Evolutionary conservation across 2,888 invertebrate genomes (phyloP).

Genomic region (Ecliptopera silaceata): DNA sequence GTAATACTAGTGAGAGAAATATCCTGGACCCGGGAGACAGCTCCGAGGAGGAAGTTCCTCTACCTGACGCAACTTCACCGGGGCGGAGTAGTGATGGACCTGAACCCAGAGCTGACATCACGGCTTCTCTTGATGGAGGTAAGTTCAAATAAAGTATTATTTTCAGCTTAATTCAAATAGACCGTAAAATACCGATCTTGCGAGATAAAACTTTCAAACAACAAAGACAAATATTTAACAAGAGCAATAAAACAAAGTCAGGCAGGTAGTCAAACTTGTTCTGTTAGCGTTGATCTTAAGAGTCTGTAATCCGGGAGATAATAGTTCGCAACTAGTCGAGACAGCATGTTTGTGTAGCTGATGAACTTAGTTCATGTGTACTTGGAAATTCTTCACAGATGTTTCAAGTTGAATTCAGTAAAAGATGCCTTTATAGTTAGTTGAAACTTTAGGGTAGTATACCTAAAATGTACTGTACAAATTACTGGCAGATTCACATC

Average conservation of each 20-base stretch:
- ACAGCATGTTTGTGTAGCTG: constrained; percentile 68
- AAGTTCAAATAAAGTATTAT: constrained; percentile 10
- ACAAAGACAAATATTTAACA: constrained; percentile 25
- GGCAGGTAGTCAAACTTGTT: constrained; percentile 45
- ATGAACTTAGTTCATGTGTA: constrained; percentile 60
- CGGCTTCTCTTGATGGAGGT: constrained; percentile 75
- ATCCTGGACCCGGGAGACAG: constrained; percentile 77
- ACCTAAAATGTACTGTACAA: not conserved
- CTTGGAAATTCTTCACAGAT: constrained; percentile 63
- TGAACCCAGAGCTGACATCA: constrained; percentile 76
- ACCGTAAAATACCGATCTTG: constrained; percentile 7
- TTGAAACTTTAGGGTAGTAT: not conserved
- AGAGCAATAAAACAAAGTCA: constrained; percentile 44
- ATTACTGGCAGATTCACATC: not conserved
- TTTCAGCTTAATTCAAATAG: not conserved
- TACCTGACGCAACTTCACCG: constrained; percentile 76
- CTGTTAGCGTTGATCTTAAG: constrained; percentile 56
- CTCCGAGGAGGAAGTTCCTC: constrained; percentile 76
- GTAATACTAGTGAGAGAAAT: constrained; percentile 73
- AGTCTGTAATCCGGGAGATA: constrained; percentile 67
- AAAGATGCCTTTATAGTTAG: constrained; percentile 32
- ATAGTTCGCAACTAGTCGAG: constrained; percentile 69
- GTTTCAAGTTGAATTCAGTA: constrained; percentile 51
- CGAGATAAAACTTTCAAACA: constrained; percentile 19
- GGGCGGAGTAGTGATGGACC: constrained; percentile 78